Base-by-base conservation (phyloP, 2,888 invertebrate species). In the Agapostemon virescens region DNA sequence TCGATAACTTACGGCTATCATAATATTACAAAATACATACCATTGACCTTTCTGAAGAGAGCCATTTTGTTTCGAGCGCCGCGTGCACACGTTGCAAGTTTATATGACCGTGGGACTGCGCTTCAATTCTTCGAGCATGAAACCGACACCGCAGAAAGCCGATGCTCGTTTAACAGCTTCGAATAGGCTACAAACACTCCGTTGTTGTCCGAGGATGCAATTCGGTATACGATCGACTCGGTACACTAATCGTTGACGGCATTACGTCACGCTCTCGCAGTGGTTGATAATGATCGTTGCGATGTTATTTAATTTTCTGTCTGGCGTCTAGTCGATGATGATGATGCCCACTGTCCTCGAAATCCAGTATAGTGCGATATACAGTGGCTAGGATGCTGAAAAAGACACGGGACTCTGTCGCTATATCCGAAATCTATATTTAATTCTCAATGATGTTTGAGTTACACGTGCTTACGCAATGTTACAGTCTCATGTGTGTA, bases 31-130 rank as follows among this genome's bases (percentile, higher is more conserved):
- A 30, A 38, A 26, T 33, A 86, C 86, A 79, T 75, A 86, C 86
- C 87, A 42, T 86, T 86, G 15, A 83, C 71, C 23, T 87, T 84
- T 69, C 84, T 81, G 77, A 83, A 87, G 72, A 86, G 80, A 33
- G 84, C 81, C 86, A 86, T 86, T 40, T 80, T 55, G 40, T 20
- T 17, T 45, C 1, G 20, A 13, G 52, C 33, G 23, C 11, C n/a
- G 9, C 40, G n/a, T 0, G 4, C 45, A 52, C 23, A 67, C 55
- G 42, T 11, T 38, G 20, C 2, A 11, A 49, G 36, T 76, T 71
- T 64, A 20, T 69, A 52, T 61, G 49, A 49, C 45, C 73, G 68
- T 74, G 40, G 6, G 30, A 55, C 38, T 52, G 61, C 38, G 30
- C 52, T 55, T 70, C 11, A 13, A 55, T 26, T 55, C 49, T 42